These are phyloP conservation scores for Pammene aurita DNA, from an alignment of 2,888 invertebrate genomes.

Conservation along the genomic window DNA sequence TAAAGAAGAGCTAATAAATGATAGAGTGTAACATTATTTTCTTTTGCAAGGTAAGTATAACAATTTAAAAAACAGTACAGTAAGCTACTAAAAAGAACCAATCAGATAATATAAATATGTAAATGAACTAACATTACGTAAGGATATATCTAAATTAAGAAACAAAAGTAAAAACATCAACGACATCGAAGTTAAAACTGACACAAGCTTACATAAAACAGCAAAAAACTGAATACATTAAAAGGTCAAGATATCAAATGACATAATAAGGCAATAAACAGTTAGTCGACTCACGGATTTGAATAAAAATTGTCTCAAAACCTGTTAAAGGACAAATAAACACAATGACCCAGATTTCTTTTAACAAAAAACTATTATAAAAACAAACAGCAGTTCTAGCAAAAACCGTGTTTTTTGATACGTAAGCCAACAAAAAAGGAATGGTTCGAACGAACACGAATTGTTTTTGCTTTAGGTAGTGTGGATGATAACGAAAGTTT, in stretches of 20 bases:
- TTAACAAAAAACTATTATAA: conserved; percentile 41
- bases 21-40: no score
- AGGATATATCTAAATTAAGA: conserved; percentile 4
- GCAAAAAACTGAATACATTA: conserved; percentile 40
- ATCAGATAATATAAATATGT: no score
- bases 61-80: no score
- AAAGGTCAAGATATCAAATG: conserved; percentile 40
- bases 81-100: no score
- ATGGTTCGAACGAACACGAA: conserved; percentile 28
- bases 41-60: no score
- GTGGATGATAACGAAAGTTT: conserved; percentile 39
- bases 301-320: conserved; percentile 42
- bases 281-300: conserved; percentile 39
- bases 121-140: background rate
- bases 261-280: conserved; percentile 42
- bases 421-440: conserved; percentile 32
- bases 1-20: no score
- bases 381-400: conserved; percentile 39
- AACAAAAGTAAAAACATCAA: conserved; percentile 16
- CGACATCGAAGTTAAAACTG: conserved; percentile 18
- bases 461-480: conserved; percentile 37
- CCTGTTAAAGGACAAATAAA: conserved; percentile 41
- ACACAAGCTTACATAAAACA: conserved; percentile 27
- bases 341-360: conserved; percentile 42
- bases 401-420: conserved; percentile 38